These are phyloP conservation scores for pig (Sus scrofa) DNA, from an alignment of 2,113 vertebrate genomes.

Conservation along the genomic window DNA sequence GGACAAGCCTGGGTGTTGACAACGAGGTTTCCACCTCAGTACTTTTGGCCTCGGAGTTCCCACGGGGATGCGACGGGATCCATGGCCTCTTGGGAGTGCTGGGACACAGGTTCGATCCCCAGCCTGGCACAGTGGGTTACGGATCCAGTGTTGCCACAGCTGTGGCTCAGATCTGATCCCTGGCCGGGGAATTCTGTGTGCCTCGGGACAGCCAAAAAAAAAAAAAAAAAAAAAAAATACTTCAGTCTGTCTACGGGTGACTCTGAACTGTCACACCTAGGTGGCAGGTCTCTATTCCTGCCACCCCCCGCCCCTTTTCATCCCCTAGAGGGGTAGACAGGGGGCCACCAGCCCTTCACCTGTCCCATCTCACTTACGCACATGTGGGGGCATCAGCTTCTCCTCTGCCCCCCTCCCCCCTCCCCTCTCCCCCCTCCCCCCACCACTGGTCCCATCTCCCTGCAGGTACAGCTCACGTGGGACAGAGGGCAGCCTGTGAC, in stretches of 20 bases:
- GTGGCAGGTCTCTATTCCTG: neutral
- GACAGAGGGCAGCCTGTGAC: constrained; percentile 85
- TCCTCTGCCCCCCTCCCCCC: neutral
- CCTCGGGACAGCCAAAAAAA: too few species aligned
- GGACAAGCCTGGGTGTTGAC: neutral
- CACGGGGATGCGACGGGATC: too few species aligned
- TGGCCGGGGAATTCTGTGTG: too few species aligned
- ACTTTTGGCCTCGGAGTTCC: too few species aligned
- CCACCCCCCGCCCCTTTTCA: fast-evolving
- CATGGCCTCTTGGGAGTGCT: too few species aligned
- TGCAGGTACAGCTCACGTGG: constrained; percentile 88
- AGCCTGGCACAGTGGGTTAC: too few species aligned
- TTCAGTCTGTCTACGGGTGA: fast-evolving
- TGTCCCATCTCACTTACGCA: neutral
- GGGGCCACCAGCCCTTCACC: neutral
- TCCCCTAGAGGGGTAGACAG: neutral
- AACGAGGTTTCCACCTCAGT: neutral
- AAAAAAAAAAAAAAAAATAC: too few species aligned
- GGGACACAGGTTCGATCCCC: too few species aligned
- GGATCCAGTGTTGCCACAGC: too few species aligned
- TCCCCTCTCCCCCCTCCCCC: neutral
- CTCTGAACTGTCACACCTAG: too few species aligned
- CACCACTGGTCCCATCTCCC: neutral
- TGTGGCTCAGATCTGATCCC: too few species aligned
- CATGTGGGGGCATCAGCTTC: neutral